Conservation (phyloP, 2,797 vertebrate genomes). For the Ciconia nigra region DNA sequence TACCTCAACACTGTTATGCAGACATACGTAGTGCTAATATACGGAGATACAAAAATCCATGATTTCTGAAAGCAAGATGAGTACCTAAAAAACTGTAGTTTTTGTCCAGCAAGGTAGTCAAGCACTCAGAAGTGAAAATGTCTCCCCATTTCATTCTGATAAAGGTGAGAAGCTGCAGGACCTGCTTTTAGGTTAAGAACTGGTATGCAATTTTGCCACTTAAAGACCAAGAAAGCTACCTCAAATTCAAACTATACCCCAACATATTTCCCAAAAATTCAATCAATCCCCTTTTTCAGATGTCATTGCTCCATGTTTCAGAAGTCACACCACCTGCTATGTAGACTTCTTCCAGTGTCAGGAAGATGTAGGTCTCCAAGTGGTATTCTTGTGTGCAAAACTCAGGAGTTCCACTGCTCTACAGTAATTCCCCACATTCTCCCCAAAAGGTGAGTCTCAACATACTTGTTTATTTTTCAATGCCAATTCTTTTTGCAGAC, state of each 20-base stretch:
- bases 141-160: neutral
- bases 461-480: neutral
- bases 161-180: neutral
- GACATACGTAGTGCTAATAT: neutral
- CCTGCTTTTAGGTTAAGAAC: neutral
- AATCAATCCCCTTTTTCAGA: neutral
- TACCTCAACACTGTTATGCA: neutral
- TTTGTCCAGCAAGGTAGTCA: neutral
- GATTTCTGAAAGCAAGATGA: neutral
- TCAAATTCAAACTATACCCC: neutral
- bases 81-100: accelerated
- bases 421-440: neutral
- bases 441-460: neutral
- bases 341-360: neutral
- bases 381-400: neutral
- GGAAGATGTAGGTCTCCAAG: neutral
- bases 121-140: neutral
- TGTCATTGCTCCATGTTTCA: neutral
- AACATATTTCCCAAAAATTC: neutral
- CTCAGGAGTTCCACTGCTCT: neutral
- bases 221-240: neutral
- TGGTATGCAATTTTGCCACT: neutral
- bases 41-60: neutral
- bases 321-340: neutral
- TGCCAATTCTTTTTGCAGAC: neutral